These are phyloP conservation scores for Thryonomys swinderianus DNA, from an alignment of 2,113 vertebrate genomes.

Conservation along the genomic window DNA sequence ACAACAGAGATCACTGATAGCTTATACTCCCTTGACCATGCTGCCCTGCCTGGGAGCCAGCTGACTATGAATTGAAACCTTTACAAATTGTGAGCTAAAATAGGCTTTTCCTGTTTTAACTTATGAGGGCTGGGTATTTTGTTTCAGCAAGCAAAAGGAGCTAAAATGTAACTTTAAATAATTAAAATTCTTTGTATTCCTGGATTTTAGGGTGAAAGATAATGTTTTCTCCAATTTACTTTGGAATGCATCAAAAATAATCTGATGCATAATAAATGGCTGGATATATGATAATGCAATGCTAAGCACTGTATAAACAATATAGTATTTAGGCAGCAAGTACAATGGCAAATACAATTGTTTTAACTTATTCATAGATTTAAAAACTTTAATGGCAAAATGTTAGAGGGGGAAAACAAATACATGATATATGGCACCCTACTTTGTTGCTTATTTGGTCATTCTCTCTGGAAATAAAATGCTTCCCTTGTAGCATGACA, in stretches of 20 bases:
- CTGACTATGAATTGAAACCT: not conserved
- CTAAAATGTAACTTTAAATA: not conserved
- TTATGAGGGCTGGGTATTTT: not conserved
- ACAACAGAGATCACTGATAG: not conserved
- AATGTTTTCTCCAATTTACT: not conserved
- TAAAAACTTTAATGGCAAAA: constrained; percentile 4
- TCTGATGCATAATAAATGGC: not conserved
- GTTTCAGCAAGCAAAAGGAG: not conserved
- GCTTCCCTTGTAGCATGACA: not conserved
- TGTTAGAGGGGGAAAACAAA: not conserved
- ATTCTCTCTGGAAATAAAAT: not conserved
- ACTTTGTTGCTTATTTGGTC: not conserved
- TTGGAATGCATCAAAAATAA: not conserved
- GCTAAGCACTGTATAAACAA: not conserved
- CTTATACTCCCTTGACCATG: not conserved
- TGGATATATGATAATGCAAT: not conserved
- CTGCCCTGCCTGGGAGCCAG: not conserved
- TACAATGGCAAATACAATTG: not conserved
- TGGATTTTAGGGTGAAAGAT: not conserved
- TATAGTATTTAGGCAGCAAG: not conserved
- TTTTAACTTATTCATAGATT: not conserved
- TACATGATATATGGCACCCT: not conserved
- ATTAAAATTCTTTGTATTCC: not conserved
- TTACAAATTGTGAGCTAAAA: not conserved
- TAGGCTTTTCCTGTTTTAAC: not conserved